Conservation (phyloP, 2,888 invertebrate genomes). For the Ochlodes sylvanus region DNA sequence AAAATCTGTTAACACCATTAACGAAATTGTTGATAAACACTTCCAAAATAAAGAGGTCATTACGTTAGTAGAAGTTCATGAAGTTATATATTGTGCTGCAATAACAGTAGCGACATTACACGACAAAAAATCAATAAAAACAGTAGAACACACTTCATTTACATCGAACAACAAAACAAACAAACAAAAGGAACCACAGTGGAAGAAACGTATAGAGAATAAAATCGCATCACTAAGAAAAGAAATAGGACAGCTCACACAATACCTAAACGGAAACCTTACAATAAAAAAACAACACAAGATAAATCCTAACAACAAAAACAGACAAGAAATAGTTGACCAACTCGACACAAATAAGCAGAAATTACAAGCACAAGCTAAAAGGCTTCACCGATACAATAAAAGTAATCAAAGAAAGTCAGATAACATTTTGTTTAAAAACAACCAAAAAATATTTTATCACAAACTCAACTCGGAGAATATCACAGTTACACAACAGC, state of each 20-base stretch:
- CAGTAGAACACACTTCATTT: background rate
- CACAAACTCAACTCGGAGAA: slow-evolving; percentile 1
- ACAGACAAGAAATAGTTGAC: slow-evolving; percentile 11
- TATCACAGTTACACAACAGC: background rate
- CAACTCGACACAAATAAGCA: slow-evolving; percentile 24
- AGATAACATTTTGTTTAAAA: slow-evolving; percentile 19
- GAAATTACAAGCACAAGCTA: slow-evolving; percentile 27
- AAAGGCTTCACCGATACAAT: slow-evolving; percentile 24
- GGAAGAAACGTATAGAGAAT: slow-evolving; percentile 13
- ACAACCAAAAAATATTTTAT: slow-evolving; percentile 11
- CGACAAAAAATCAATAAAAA: background rate
- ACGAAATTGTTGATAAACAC: slow-evolving; percentile 2
- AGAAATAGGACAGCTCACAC: slow-evolving; percentile 18
- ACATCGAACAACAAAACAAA: background rate
- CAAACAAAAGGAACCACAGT: slow-evolving; percentile 4
- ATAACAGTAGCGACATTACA: slow-evolving; percentile 5
- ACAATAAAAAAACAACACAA: slow-evolving; percentile 13
- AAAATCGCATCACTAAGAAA: slow-evolving; percentile 6
- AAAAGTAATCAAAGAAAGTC: slow-evolving; percentile 18
- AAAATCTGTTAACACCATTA: background rate
- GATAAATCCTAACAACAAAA: slow-evolving; percentile 2
- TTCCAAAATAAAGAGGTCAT: background rate
- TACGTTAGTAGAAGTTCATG: slow-evolving; percentile 5
- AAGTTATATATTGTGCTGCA: slow-evolving; percentile 14
- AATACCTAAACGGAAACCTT: slow-evolving; percentile 12